phyloP scores from a whole-genome alignment of 2,888 invertebrate species.

The Lysandra bellargus region DNA sequence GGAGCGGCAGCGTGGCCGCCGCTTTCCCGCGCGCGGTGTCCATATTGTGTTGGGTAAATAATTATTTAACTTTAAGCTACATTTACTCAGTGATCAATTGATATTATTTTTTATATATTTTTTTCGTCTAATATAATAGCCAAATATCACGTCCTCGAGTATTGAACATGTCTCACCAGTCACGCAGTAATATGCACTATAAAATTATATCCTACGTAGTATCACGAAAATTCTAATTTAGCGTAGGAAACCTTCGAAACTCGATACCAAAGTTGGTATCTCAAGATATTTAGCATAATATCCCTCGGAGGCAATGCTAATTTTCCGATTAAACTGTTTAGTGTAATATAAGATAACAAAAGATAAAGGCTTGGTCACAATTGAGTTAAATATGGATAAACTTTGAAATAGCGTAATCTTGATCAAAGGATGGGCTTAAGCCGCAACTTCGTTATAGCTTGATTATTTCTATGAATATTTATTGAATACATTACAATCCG shows the following conservation, averaged over 20 bases:
- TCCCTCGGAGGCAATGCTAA: neutral
- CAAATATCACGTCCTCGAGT: too few relatives aligned
- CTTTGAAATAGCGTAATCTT: slow-evolving; percentile 50
- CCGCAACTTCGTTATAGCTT: neutral
- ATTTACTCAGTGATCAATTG: too few relatives aligned
- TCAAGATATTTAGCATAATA: neutral
- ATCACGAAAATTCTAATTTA: neutral
- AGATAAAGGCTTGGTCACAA: slow-evolving; percentile 39
- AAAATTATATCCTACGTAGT: neutral
- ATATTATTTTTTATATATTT: too few relatives aligned
- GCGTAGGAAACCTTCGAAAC: neutral
- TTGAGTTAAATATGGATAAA: slow-evolving; percentile 53
- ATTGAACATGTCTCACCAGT: too few relatives aligned
- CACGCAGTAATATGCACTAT: too few relatives aligned
- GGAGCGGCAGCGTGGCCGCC: too few relatives aligned
- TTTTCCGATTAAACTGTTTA: neutral
- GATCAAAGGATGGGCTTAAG: neutral
- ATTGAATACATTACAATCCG: neutral
- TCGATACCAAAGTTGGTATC: neutral
- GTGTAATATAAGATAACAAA: slow-evolving; percentile 27
- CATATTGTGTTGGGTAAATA: too few relatives aligned
- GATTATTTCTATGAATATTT: slow-evolving; percentile 16
- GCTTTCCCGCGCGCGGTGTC: too few relatives aligned
- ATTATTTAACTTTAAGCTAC: too few relatives aligned
- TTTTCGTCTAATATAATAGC: too few relatives aligned